These are phyloP conservation scores for Drosophila differens DNA, from an alignment of 2,888 invertebrate species.

Conservation along the genomic window DNA sequence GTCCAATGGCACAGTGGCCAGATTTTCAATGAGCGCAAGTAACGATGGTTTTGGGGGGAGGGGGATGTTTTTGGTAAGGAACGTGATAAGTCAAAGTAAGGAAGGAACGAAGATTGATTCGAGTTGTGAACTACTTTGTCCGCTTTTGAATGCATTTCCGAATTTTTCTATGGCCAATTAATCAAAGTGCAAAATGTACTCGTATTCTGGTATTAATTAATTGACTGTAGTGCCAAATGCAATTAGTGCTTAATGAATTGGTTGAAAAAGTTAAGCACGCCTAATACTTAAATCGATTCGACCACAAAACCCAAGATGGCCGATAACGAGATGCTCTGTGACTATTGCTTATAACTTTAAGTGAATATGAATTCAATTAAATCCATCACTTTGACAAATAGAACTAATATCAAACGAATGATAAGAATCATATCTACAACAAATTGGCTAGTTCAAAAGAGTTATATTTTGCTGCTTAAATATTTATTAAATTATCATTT, in stretches of 20 bases:
- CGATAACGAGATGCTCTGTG: slow-evolving; percentile 43
- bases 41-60: too few species aligned
- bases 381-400: too few species aligned
- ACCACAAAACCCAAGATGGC: slow-evolving; percentile 8
- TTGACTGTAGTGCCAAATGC: slow-evolving; percentile 66
- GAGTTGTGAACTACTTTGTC: slow-evolving; percentile 67
- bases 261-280: slow-evolving; percentile 44
- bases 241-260: slow-evolving; percentile 74
- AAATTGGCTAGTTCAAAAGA: neutral
- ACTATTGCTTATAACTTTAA: neutral
- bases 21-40: neutral
- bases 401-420: neutral
- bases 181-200: slow-evolving; percentile 65
- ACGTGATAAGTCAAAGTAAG: slow-evolving; percentile 54
- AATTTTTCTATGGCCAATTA: slow-evolving; percentile 53
- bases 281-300: slow-evolving; percentile 15
- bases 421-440: neutral
- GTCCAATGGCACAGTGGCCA: slow-evolving; percentile 11
- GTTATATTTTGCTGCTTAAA: neutral
- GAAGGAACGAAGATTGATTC: slow-evolving; percentile 73
- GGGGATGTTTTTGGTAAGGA: slow-evolving; percentile 1
- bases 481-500: neutral
- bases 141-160: slow-evolving; percentile 67
- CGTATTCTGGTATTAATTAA: slow-evolving; percentile 65
- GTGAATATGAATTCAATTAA: slow-evolving; percentile 17